These are phyloP conservation scores for Odontophorus gujanensis DNA, from an alignment of 2,113 vertebrate genomes.

Conservation along the genomic window DNA sequence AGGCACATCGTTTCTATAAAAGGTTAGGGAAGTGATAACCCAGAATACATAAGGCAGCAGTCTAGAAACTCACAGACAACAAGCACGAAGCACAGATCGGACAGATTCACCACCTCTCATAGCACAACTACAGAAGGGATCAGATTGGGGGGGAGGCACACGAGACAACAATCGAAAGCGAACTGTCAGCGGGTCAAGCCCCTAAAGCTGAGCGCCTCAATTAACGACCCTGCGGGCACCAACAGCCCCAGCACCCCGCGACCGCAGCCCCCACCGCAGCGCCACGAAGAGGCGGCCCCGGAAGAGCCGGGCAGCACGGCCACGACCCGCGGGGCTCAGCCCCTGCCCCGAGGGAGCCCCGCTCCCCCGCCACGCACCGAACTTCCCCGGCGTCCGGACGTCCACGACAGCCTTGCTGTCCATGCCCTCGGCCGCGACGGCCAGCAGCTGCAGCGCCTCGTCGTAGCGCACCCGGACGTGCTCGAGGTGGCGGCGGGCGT, in stretches of 20 bases:
- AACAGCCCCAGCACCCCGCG: neutral
- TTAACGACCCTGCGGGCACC: no score
- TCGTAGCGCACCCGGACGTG: constrained; percentile 82
- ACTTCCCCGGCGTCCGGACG: constrained; percentile 84
- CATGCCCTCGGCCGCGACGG: constrained; percentile 72
- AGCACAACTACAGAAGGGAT: neutral
- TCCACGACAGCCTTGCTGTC: constrained; percentile 78
- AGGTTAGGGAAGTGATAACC: neutral
- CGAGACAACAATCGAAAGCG: no score
- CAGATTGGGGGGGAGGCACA: neutral
- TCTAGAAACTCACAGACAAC: neutral
- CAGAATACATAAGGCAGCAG: neutral
- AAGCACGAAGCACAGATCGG: rapidly evolving
- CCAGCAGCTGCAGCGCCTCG: constrained; percentile 77
- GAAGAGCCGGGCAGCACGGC: no score
- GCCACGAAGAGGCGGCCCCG: no score
- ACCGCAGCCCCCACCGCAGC: no score
- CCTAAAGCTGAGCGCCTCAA: no score
- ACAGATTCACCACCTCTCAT: neutral
- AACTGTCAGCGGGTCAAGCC: no score
- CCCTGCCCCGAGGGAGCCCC: neutral
- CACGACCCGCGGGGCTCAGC: no score
- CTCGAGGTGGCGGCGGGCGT: constrained; percentile 39
- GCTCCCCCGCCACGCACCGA: constrained; percentile 78
- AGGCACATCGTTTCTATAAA: neutral